Percentiles rank a stretch among this genome's conserved stretches.
Evolutionary conservation across 2,797 vertebrate species (phyloP).

Genomic region (Tauraco hartlaubi): DNA sequence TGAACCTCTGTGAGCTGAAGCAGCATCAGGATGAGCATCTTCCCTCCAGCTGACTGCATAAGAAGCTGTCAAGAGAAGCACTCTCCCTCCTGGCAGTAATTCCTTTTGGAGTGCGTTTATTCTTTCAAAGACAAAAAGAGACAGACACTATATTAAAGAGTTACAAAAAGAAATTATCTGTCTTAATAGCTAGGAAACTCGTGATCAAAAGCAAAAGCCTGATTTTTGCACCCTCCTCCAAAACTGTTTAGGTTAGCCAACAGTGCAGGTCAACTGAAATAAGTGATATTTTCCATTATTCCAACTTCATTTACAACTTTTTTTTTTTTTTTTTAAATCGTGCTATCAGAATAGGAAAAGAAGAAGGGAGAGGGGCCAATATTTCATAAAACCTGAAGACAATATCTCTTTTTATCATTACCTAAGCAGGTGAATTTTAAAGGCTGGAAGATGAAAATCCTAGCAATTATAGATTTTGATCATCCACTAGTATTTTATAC

Average conservation of each 20-base stretch:
- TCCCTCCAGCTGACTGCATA: background rate
- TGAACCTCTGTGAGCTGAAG: background rate
- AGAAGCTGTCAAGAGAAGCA: background rate
- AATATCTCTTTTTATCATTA: background rate
- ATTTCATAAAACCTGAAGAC: background rate
- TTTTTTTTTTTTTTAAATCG: too few species aligned
- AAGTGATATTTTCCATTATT: background rate
- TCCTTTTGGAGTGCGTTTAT: background rate
- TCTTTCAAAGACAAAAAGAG: background rate
- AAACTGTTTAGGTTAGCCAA: background rate
- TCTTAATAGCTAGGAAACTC: background rate
- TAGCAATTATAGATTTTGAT: background rate
- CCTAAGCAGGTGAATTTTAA: background rate
- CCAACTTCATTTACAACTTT: background rate
- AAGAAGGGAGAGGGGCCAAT: background rate
- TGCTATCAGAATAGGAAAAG: background rate
- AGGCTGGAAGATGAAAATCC: background rate
- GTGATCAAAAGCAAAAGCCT: slow-evolving; percentile 1
- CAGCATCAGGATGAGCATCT: background rate
- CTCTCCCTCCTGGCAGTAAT: background rate
- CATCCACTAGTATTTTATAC: background rate
- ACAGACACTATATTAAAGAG: background rate
- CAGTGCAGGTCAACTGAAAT: background rate
- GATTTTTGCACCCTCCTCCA: background rate
- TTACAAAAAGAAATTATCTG: slow-evolving; percentile 11